These are phyloP conservation scores for Peromyscus aztecus DNA, from an alignment of 2,797 vertebrate species.

Conservation along the genomic window DNA sequence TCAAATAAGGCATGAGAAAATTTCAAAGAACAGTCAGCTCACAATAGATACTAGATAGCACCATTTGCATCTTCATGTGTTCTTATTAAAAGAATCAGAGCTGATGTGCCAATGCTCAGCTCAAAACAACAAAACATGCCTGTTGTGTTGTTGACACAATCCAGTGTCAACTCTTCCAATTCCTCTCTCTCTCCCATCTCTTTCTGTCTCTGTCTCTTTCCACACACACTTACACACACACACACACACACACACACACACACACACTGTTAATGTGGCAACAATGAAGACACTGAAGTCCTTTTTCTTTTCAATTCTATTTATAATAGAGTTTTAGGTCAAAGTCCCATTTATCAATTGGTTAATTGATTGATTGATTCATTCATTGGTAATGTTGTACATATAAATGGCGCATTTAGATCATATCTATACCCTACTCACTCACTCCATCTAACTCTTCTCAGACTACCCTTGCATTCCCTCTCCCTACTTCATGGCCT, in stretches of 20 bases:
- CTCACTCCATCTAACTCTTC: neutral
- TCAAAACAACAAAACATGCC: neutral
- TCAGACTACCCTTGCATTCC: neutral
- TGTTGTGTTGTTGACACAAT: neutral
- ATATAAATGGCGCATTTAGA: neutral
- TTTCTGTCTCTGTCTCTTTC: no score
- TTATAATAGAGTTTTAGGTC: neutral
- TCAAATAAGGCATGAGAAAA: constrained; percentile 10
- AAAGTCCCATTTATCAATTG: neutral
- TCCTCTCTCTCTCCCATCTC: neutral
- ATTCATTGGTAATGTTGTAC: neutral
- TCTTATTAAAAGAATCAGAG: constrained; percentile 31
- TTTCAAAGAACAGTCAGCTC: neutral
- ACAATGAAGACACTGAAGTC: neutral
- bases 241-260: neutral
- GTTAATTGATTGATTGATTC: neutral
- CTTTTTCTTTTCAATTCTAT: neutral
- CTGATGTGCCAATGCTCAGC: neutral
- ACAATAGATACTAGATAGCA: neutral
- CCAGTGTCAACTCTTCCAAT: neutral
- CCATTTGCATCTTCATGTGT: neutral
- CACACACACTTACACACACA: neutral
- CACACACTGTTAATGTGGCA: neutral
- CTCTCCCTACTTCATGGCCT: neutral
- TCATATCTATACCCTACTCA: neutral